A percentile compares a stretch with the other conserved stretches of the same genome.
These are phyloP conservation scores for Scaptomyza polygonia DNA, from an alignment of 2,888 invertebrate species.

Conservation along the genomic window DNA sequence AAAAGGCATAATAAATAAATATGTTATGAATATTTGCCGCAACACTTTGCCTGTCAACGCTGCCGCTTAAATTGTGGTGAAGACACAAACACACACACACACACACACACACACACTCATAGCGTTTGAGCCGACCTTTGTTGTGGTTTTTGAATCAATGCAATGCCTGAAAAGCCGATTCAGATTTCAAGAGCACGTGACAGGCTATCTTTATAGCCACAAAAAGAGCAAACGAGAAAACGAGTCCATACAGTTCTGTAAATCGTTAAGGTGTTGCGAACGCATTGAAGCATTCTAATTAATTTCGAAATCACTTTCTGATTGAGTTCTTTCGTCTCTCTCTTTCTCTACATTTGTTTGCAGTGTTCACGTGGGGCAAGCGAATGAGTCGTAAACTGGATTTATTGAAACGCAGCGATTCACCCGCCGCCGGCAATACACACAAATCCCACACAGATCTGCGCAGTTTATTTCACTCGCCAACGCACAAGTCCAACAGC, in stretches of 20 bases:
- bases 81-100: constrained; percentile 10
- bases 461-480: constrained; percentile 84
- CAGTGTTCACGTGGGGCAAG: constrained; percentile 91
- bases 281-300: constrained; percentile 77
- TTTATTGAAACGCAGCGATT: constrained; percentile 88
- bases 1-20: no score
- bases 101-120: constrained; percentile 13
- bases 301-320: constrained; percentile 63
- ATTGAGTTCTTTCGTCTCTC: constrained; percentile 32
- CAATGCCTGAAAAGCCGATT: constrained; percentile 36
- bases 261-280: constrained; percentile 68
- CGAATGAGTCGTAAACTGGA: constrained; percentile 92
- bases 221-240: constrained; percentile 15
- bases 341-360: constrained; percentile 48
- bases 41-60: constrained; percentile 17
- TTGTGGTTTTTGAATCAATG: constrained; percentile 34
- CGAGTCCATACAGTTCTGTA: background rate
- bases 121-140: constrained; percentile 39
- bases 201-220: constrained; percentile 20
- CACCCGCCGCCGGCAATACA: constrained; percentile 58
- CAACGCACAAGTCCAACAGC: constrained; percentile 67
- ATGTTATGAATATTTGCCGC: no score
- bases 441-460: constrained; percentile 85
- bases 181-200: constrained; percentile 43
- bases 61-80: constrained; percentile 31